A percentile compares a stretch with the other conserved stretches of the same genome.
Evolutionary conservation across 2,797 vertebrate genomes (phyloP).

Genomic region (Hippoglossus hippoglossus): DNA sequence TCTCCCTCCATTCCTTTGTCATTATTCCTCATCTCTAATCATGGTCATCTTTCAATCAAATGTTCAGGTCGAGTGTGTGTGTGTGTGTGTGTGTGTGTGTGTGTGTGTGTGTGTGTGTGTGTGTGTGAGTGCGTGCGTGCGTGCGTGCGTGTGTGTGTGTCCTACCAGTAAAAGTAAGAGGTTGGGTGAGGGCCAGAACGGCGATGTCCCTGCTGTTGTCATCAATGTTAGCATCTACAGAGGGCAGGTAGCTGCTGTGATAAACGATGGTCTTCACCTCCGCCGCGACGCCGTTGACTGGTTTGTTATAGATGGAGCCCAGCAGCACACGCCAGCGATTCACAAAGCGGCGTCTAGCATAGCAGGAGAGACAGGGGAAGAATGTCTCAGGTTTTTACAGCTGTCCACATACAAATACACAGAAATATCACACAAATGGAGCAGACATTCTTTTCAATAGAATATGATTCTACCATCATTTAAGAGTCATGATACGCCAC

Average conservation of each 20-base stretch:
- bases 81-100: background rate
- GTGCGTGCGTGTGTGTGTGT: background rate
- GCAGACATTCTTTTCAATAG: too few species aligned
- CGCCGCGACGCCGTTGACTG: conserved; percentile 81
- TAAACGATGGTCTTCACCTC: conserved; percentile 90
- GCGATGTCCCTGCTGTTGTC: conserved; percentile 94
- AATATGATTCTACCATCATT: too few species aligned
- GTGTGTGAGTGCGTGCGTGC: background rate
- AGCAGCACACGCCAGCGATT: conserved; percentile 89
- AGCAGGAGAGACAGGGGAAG: conserved; percentile 2
- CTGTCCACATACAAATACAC: background rate
- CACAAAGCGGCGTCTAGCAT: conserved; percentile 84
- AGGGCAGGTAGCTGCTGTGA: conserved; percentile 91
- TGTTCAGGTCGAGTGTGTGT: background rate
- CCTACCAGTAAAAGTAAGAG: conserved; percentile 88
- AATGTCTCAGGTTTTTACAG: background rate
- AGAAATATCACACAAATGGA: background rate
- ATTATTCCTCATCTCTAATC: conserved; percentile 4
- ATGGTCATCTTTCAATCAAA: conserved; percentile 7
- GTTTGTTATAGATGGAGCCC: conserved; percentile 88
- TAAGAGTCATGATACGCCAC: too few species aligned
- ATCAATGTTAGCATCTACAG: conserved; percentile 89
- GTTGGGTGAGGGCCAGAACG: conserved; percentile 85
- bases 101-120: background rate
- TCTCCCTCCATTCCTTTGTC: background rate